phyloP scores from a whole-genome alignment of 2,797 vertebrate species.

The Carduelis carduelis region DNA sequence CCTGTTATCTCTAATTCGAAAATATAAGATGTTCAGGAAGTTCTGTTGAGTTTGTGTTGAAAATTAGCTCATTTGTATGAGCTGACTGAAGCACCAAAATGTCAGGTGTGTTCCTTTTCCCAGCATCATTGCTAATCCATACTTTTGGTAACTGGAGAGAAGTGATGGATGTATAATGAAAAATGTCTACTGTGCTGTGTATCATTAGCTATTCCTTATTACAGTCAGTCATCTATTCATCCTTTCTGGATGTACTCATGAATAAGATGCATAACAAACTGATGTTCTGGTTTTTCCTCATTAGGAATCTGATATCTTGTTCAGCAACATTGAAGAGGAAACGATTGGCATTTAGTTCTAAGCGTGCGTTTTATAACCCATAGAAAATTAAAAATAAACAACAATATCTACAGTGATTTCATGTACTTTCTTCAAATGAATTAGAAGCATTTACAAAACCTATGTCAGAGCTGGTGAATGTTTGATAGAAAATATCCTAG shows the following conservation, averaged over 20 bases:
- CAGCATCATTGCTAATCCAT: neutral
- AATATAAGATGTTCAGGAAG: constrained; percentile 1
- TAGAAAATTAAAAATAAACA: constrained; percentile 54
- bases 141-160: constrained; percentile 40
- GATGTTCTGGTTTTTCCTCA: constrained; percentile 60
- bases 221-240: constrained; percentile 70
- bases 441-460: constrained; percentile 23
- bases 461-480: neutral
- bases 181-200: constrained; percentile 42
- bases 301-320: constrained; percentile 55
- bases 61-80: constrained; percentile 50
- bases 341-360: constrained; percentile 6
- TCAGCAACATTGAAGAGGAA: constrained; percentile 59
- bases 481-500: neutral
- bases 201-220: constrained; percentile 66
- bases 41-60: constrained; percentile 23
- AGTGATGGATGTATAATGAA: constrained; percentile 54
- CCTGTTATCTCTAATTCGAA: neutral
- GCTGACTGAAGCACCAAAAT: constrained; percentile 28
- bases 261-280: constrained; percentile 59
- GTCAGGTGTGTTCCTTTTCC: constrained; percentile 51
- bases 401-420: constrained; percentile 23
- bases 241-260: constrained; percentile 55
- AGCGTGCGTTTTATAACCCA: neutral
- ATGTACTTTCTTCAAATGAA: constrained; percentile 19